phyloP scores from a whole-genome alignment of 2,888 invertebrate genomes.

The Clistopyga incitator region DNA sequence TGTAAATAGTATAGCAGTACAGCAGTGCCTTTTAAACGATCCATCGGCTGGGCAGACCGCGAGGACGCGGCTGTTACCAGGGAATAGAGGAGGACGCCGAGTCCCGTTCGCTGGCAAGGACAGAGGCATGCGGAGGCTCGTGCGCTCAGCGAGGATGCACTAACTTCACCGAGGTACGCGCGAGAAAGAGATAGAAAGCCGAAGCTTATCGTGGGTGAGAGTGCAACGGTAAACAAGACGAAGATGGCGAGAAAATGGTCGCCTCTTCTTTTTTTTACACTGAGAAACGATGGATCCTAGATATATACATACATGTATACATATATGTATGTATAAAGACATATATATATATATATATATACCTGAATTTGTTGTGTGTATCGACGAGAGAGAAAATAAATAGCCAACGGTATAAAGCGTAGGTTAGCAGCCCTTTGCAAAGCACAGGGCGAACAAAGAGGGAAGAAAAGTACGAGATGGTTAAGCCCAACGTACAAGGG shows the following conservation, averaged over 20 bases:
- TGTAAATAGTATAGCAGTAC: constrained; percentile 17
- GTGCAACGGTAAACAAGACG: neutral
- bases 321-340: too few species aligned
- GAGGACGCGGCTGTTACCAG: constrained; percentile 64
- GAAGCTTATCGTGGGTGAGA: neutral
- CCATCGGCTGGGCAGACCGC: constrained; percentile 60
- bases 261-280: constrained; percentile 30
- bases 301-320: constrained; percentile 21
- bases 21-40: constrained; percentile 60
- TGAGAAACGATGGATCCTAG: constrained; percentile 44
- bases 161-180: constrained; percentile 12
- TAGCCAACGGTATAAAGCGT: constrained; percentile 50
- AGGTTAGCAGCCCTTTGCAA: constrained; percentile 56
- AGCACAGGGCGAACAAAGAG: constrained; percentile 28
- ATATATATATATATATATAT: constrained; percentile 6
- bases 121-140: constrained; percentile 19
- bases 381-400: constrained; percentile 26
- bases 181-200: neutral
- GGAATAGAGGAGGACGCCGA: constrained; percentile 61
- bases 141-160: constrained; percentile 43
- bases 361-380: constrained; percentile 13
- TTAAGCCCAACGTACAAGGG: constrained; percentile 26
- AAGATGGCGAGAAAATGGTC: constrained; percentile 28
- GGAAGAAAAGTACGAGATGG: constrained; percentile 19
- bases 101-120: constrained; percentile 51